Evolutionary conservation across 2,113 vertebrate species (phyloP).

Genomic region (Catharus minimus): DNA sequence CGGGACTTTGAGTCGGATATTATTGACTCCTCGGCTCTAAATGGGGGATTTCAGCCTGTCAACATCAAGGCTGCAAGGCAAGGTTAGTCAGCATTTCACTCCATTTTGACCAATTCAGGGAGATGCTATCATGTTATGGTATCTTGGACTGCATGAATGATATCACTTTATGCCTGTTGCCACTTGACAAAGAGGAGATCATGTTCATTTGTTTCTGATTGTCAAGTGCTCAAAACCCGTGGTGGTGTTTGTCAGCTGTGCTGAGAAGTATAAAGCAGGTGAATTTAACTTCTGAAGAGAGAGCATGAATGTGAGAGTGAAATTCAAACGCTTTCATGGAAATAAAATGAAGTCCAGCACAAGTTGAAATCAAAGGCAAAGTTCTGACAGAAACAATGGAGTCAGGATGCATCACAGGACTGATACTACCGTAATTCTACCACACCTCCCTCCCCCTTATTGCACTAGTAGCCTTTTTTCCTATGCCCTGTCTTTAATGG

Average conservation of each 20-base stretch:
- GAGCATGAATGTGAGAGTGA: not conserved
- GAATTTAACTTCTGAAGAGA: not conserved
- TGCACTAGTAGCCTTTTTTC: not conserved
- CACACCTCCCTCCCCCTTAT: not conserved
- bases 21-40: constrained; percentile 90
- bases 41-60: constrained; percentile 93
- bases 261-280: not conserved
- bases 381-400: not conserved
- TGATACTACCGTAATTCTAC: not conserved
- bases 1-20: constrained; percentile 93
- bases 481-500: not conserved
- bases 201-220: not conserved
- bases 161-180: not conserved
- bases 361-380: constrained; percentile 10
- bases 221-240: not conserved
- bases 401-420: not conserved
- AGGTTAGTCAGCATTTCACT: constrained; percentile 74
- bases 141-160: not conserved
- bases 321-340: not conserved
- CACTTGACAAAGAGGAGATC: not conserved
- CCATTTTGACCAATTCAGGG: not conserved
- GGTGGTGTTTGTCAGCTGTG: not conserved
- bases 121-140: not conserved
- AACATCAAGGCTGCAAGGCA: constrained; percentile 94
- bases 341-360: not conserved